phyloP scores from a whole-genome alignment of 2,797 vertebrate genomes.

The Tragopan temminckii region DNA sequence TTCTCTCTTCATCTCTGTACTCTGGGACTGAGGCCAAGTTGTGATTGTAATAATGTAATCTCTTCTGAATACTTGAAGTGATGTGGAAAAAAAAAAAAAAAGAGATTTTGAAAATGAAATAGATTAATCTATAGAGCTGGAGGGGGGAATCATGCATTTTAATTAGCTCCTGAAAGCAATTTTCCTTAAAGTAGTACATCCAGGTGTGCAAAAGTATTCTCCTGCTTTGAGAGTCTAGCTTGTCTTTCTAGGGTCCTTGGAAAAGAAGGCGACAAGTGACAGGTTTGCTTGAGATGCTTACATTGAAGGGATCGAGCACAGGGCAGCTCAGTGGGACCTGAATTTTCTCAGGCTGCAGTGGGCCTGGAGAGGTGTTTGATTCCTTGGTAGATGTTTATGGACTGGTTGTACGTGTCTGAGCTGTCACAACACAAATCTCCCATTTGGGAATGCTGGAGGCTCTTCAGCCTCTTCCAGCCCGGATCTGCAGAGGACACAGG shows the following conservation, averaged over 20 bases:
- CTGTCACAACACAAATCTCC: not conserved
- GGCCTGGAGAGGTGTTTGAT: not conserved
- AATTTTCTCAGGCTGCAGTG: not conserved
- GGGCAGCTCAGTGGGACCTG: not conserved
- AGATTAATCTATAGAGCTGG: slow-evolving; percentile 74
- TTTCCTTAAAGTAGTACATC: slow-evolving; percentile 65
- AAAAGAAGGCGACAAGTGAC: slow-evolving; percentile 58
- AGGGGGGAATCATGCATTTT: slow-evolving; percentile 56
- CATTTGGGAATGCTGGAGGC: not conserved
- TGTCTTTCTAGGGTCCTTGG: slow-evolving; percentile 62
- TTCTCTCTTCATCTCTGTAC: slow-evolving; percentile 57
- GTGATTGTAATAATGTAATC: slow-evolving; percentile 72
- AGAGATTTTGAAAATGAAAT: slow-evolving; percentile 71
- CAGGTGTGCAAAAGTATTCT: slow-evolving; percentile 67
- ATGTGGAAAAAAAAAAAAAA: slow-evolving; percentile 63
- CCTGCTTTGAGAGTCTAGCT: slow-evolving; percentile 29
- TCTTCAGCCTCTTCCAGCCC: not conserved
- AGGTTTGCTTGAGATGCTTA: slow-evolving; percentile 34
- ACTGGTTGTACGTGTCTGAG: not conserved
- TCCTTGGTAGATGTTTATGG: not conserved
- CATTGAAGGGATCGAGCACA: not conserved
- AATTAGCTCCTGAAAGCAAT: slow-evolving; percentile 64
- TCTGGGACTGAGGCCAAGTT: slow-evolving; percentile 72
- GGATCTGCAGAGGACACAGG: not conserved
- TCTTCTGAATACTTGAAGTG: slow-evolving; percentile 72